A percentile compares a stretch with the other conserved stretches of the same genome.
These are phyloP conservation scores for Caenorhabditis zanzibari DNA, from an alignment of 2,888 invertebrate species.

Conservation along the genomic window DNA sequence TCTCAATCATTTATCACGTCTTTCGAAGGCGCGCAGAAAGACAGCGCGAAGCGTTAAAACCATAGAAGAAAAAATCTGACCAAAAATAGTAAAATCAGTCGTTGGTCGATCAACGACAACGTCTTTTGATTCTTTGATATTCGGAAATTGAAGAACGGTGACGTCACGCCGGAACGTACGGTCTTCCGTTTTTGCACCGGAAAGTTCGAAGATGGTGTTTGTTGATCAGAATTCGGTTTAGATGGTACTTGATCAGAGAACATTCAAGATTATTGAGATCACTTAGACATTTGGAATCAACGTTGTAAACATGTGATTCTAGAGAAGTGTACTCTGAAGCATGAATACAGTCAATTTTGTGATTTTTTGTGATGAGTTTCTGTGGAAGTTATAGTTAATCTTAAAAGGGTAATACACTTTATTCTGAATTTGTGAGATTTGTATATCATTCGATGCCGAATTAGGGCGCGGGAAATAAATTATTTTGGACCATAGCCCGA, in stretches of 20 bases:
- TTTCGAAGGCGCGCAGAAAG: conserved; percentile 57
- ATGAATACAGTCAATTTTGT: neutral
- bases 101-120: conserved; percentile 62
- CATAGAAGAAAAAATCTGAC: conserved; percentile 38
- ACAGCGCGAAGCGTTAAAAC: conserved; percentile 51
- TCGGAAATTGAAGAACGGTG: conserved; percentile 38
- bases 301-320: conserved; percentile 36
- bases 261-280: conserved; percentile 54
- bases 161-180: conserved; percentile 39
- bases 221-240: conserved; percentile 5
- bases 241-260: conserved; percentile 43
- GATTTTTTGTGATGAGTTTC: no score
- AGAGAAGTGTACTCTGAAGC: neutral
- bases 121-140: conserved; percentile 38
- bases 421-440: no score
- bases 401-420: no score
- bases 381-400: no score
- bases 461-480: no score
- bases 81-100: conserved; percentile 55
- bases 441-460: no score
- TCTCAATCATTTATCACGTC: conserved; percentile 56
- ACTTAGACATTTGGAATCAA: conserved; percentile 27
- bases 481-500: no score
- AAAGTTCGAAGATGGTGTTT: neutral
- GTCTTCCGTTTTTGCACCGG: neutral